Conservation (phyloP, 2,113 vertebrate species). For the Gasterosteus nipponicus region DNA sequence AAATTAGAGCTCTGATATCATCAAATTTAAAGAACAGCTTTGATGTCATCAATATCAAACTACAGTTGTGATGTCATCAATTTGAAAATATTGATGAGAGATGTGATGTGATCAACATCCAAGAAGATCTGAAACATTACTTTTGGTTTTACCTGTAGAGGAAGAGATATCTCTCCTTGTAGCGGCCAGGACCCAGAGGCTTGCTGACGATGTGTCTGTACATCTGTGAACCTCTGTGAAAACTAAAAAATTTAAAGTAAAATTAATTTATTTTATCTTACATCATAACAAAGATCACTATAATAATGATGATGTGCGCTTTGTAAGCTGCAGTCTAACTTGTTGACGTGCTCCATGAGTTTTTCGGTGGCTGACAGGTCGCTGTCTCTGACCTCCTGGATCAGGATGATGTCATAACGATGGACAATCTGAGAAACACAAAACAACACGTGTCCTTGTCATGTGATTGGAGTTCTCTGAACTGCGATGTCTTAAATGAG, state of each 20-base stretch:
- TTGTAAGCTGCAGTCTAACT: constrained; percentile 70
- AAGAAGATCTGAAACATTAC: too few relatives aligned
- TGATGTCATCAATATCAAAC: too few relatives aligned
- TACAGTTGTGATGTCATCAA: too few relatives aligned
- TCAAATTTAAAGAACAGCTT: too few relatives aligned
- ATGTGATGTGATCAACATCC: too few relatives aligned
- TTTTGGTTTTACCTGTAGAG: constrained; percentile 84
- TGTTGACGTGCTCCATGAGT: constrained; percentile 87
- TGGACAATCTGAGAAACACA: constrained; percentile 81
- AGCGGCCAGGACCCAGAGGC: constrained; percentile 85
- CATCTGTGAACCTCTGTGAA: too few relatives aligned
- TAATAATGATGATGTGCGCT: not conserved
- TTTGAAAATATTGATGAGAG: too few relatives aligned
- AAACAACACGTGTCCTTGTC: too few relatives aligned
- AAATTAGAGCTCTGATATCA: too few relatives aligned
- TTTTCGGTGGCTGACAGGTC: constrained; percentile 83
- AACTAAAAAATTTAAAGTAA: too few relatives aligned
- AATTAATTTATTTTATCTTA: not conserved
- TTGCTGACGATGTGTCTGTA: constrained; percentile 83
- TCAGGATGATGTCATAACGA: constrained; percentile 85
- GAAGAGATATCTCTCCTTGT: constrained; percentile 91
- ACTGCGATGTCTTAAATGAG: not conserved
- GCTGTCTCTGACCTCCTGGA: constrained; percentile 91
- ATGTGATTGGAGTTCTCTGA: too few relatives aligned
- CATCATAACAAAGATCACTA: not conserved